phyloP scores from a whole-genome alignment of 1,140 invertebrate species.

The Brachionus paranguensis region DNA sequence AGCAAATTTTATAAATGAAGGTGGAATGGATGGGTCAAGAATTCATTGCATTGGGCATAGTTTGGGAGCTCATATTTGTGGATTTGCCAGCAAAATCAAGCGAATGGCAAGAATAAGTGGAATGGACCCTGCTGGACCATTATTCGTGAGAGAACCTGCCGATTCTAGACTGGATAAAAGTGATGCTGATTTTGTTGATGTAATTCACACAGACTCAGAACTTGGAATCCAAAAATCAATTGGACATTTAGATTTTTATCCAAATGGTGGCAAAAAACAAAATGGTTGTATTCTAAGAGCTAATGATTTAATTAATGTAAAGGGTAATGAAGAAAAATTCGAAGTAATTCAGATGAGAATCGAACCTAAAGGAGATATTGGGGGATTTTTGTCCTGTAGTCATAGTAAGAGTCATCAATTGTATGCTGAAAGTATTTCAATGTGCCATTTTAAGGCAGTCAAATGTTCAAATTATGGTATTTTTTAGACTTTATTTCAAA shows the following conservation, averaged over 20 bases:
- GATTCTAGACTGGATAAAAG: slow-evolving; percentile 75
- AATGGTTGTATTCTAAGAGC: background rate
- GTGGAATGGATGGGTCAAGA: slow-evolving; percentile 35
- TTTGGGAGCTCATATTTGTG: slow-evolving; percentile 74
- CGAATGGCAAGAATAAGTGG: slow-evolving; percentile 71
- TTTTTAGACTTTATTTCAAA: background rate
- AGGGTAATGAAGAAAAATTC: background rate
- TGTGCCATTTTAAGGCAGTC: background rate
- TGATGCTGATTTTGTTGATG: slow-evolving; percentile 83
- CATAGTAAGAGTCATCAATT: background rate
- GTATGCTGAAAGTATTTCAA: slow-evolving; percentile 13
- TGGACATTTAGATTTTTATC: slow-evolving; percentile 58
- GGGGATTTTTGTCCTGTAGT: background rate
- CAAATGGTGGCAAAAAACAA: slow-evolving; percentile 58
- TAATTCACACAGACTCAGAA: slow-evolving; percentile 83
- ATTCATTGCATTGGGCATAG: slow-evolving; percentile 81
- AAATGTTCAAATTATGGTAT: background rate
- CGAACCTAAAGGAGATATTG: background rate
- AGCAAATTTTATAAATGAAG: slow-evolving; percentile 59
- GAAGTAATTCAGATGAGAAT: background rate
- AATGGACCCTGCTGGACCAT: slow-evolving; percentile 82
- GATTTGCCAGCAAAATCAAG: slow-evolving; percentile 78
- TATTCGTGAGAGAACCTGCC: slow-evolving; percentile 73
- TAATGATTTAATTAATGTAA: background rate
- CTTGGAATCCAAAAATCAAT: slow-evolving; percentile 49